Base-by-base conservation (phyloP, 1,140 invertebrate genomes). In the Aplysia californica region DNA sequence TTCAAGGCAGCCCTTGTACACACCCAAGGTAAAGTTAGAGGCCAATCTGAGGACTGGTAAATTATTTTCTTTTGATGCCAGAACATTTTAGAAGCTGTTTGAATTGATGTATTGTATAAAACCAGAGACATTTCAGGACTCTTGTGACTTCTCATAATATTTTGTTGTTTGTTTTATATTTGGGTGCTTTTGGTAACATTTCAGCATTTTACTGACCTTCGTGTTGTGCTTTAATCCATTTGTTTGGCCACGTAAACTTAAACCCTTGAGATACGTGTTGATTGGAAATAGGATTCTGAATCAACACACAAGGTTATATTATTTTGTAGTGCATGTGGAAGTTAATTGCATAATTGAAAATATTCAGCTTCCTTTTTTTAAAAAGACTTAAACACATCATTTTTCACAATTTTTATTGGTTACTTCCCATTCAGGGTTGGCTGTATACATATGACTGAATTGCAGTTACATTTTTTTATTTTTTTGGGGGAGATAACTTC, bases 1-100 rank as follows among this genome's bases (percentile, higher is more conserved):
- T 50, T 38, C 38, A 26, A 76, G 79, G 26, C 64, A 76, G 0
- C 83, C 84, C 26, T 58, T 79, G 10, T 84, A 83, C 21, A 69
- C 79, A 20, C 78, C 80, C 65, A 85, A 85, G 78, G 76, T 82
- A 76, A 69, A 65, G 3, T 66, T 66, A 6, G 15, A n/a, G 6
- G 58, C 58, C 26, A 61, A 61, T n/a, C 18, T 18, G 15, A 18
- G 6, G 58, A 10, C 26, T 50, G 44, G 44, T 15, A 61, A 61
- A 61, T 61, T 18, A 61, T 18, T 61, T 18, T 18, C 26, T 6
- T 18, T 61, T 61, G 6, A 18, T 61, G 10, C 58, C 26, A 10
- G 10, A 50, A 10, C 44, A 61, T 61, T 61, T 61, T 61, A n/a
- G 58, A 18, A 18, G 18, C 58, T 61, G 26, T 29, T 10, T 61